Evolutionary conservation across 2,888 invertebrate species (phyloP), one percentile per base, ranked within the genome.

Genomic region (Piscicola geometra): DNA sequence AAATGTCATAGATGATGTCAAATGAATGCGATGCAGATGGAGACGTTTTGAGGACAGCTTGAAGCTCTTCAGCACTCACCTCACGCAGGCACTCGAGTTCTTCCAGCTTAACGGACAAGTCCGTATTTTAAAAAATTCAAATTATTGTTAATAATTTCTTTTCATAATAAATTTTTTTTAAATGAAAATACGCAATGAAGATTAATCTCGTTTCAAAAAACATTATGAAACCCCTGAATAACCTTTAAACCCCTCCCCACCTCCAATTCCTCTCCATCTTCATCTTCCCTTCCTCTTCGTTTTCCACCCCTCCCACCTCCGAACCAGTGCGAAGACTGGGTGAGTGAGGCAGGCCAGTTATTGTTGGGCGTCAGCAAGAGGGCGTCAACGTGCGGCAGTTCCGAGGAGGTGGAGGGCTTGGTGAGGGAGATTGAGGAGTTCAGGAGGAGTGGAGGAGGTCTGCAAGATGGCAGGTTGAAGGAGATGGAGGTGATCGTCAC

Each of bases 351-450:
- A 5, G 90, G 89, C 80, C 88, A 88, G 81, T 85, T 91, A 67
- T 85, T 91, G 77, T 88, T 90, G 67, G 87, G 88, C 1, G 88
- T 90, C 60, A 90, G 90, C 1, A 87, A 89, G 79, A 89, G 88
- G 82, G 89, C 90, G 1, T 88, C 90, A 0, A 85, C 87, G 28
- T 89, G 90, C 15, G 89, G 88, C 82, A 84, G 84, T 18, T 89
- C 90, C 0, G 87, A 88, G 79, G 90, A 90, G 82, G 90, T 90
- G 0, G 86, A 86, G 71, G 83, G 86, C 25, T 85, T 91, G 64
- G 87, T 91, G 18, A 87, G 88, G 75, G 90, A 91, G 82, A 89
- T 92, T 30, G 89, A 91, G 77, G 86, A 86, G 32, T 92, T 91
- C 84, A 86, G 91, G n/a, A 89, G 89, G 82, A 89, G 90, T 15